Conservation (phyloP, 2,113 vertebrate species). For the Otocyon megalotis region DNA sequence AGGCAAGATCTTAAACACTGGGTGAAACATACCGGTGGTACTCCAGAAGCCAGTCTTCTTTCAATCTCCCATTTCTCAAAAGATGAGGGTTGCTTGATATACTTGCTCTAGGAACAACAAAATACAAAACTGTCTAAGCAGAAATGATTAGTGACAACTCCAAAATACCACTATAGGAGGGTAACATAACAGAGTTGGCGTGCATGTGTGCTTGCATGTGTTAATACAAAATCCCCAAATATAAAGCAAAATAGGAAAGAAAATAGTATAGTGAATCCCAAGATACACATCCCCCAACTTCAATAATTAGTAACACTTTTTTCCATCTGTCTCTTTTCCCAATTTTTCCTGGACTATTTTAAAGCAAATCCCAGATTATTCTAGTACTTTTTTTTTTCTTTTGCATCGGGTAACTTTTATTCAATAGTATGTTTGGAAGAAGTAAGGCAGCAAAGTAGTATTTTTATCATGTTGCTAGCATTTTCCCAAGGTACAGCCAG, state of each 20-base stretch:
- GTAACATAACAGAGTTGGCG: background rate
- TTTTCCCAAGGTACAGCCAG: conserved; percentile 29
- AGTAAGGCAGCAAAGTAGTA: conserved; percentile 49
- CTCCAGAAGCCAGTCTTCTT: conserved; percentile 2
- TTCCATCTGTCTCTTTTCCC: conserved; percentile 8
- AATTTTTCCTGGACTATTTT: conserved; percentile 15
- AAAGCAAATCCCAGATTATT: conserved; percentile 46
- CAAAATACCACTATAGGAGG: background rate
- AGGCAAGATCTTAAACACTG: conserved; percentile 37
- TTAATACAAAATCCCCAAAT: background rate
- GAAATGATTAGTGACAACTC: background rate
- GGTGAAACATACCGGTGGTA: background rate
- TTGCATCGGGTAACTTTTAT: conserved; percentile 36
- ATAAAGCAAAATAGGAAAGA: background rate
- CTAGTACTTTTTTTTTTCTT: background rate
- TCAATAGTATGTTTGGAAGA: conserved; percentile 42
- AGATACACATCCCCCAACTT: background rate
- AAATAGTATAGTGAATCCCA: conserved; percentile 20
- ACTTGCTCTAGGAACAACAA: conserved; percentile 56
- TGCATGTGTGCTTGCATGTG: background rate
- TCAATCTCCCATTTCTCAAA: background rate
- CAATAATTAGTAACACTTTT: conserved; percentile 19
- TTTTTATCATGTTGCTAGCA: conserved; percentile 2
- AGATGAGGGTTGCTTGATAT: background rate
- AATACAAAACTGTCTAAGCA: conserved; percentile 31